These are phyloP conservation scores for Drymonia ruficornis DNA, from an alignment of 2,888 invertebrate species.

Conservation along the genomic window DNA sequence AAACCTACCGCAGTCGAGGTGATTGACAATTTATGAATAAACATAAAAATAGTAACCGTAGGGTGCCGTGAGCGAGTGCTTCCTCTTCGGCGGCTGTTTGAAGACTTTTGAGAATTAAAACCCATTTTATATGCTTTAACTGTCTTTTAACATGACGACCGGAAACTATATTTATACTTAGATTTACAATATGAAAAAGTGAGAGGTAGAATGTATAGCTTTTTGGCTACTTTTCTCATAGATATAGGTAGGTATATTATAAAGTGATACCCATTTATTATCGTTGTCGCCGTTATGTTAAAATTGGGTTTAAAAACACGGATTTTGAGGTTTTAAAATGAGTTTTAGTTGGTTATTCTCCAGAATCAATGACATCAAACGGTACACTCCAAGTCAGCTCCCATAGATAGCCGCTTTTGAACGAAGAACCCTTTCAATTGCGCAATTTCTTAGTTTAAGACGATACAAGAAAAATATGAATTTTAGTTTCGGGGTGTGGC, in stretches of 20 bases:
- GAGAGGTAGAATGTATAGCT: no score
- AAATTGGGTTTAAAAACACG: no score
- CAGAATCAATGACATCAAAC: neutral
- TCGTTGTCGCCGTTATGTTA: no score
- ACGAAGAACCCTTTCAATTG: slow-evolving; percentile 2
- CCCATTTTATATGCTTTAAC: neutral
- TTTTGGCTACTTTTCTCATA: no score
- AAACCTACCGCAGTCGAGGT: neutral
- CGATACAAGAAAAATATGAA: no score
- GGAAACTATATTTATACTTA: neutral
- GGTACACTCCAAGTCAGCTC: neutral
- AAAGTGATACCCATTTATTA: no score
- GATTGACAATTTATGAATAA: slow-evolving; percentile 6
- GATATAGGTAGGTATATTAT: no score
- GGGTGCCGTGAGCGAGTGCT: slow-evolving; percentile 1
- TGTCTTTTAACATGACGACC: slow-evolving; percentile 2
- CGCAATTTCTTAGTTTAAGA: neutral
- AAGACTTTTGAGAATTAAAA: slow-evolving; percentile 1
- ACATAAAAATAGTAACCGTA: slow-evolving; percentile 1
- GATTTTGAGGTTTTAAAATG: neutral
- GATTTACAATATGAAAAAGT: no score
- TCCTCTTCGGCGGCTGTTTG: slow-evolving; percentile 6
- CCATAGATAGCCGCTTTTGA: neutral
- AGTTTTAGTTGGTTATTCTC: neutral
- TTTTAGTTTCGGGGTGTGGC: no score